Percentiles rank a stretch among this genome's conserved stretches.
Conservation (phyloP, 2,888 invertebrate species). For the Sarcophaga carnaria region DNA sequence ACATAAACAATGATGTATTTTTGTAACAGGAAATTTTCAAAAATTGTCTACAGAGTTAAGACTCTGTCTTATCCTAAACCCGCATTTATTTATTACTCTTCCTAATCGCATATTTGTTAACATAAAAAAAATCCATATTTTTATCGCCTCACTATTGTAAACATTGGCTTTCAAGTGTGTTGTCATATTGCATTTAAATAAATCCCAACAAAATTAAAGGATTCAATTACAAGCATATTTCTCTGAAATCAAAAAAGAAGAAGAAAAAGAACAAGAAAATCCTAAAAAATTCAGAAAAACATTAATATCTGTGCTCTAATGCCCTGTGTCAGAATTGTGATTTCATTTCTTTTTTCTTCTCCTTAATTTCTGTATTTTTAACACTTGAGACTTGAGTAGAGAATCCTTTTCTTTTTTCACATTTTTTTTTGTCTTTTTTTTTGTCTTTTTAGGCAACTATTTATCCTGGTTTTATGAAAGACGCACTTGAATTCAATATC, state of each 20-base stretch:
- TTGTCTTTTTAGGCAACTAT: background rate
- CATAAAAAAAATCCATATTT: slow-evolving; percentile 15
- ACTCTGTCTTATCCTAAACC: too few species aligned
- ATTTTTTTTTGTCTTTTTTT: background rate
- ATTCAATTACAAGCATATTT: slow-evolving; percentile 47
- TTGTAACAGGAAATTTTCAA: too few species aligned
- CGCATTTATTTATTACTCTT: slow-evolving; percentile 24
- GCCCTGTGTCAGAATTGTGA: background rate
- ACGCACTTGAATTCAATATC: slow-evolving; percentile 24
- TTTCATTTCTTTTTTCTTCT: background rate
- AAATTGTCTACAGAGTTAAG: too few species aligned
- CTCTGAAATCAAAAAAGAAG: background rate
- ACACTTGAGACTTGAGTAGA: slow-evolving; percentile 42
- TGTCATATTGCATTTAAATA: slow-evolving; percentile 26
- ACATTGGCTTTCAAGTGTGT: slow-evolving; percentile 5
- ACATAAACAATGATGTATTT: too few species aligned
- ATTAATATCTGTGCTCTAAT: slow-evolving; percentile 9
- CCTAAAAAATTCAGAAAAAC: slow-evolving; percentile 36
- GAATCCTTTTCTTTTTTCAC: background rate
- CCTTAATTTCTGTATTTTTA: slow-evolving; percentile 16
- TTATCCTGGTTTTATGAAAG: slow-evolving; percentile 29
- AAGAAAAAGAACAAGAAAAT: background rate
- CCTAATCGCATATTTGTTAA: slow-evolving; percentile 47
- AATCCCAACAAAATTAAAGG: slow-evolving; percentile 52
- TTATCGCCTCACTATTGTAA: too few species aligned